A percentile compares a stretch with the other conserved stretches of the same genome.
These are phyloP conservation scores for Charina bottae DNA, from an alignment of 2,113 vertebrate genomes.

Conservation along the genomic window DNA sequence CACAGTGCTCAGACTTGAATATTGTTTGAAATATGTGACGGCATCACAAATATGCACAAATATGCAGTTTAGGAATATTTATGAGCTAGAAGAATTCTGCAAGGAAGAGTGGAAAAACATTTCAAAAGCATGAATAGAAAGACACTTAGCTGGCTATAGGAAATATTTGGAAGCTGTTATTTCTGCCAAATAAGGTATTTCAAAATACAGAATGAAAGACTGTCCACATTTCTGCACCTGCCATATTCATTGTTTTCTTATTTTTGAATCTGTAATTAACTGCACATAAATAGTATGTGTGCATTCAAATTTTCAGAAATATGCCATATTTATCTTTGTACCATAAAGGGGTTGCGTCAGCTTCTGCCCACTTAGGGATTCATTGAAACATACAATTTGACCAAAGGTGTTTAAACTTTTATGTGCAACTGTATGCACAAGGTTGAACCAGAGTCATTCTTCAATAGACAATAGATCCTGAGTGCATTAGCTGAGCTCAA, in stretches of 20 bases:
- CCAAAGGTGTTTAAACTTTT: not conserved
- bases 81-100: not conserved
- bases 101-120: not conserved
- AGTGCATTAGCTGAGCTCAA: not conserved
- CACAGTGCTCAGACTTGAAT: not conserved
- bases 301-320: not conserved
- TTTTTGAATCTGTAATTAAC: not conserved
- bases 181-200: not conserved
- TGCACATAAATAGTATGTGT: not conserved
- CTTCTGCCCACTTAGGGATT: not conserved
- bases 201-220: not conserved
- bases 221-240: not conserved
- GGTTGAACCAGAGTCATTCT: not conserved
- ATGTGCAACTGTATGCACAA: not conserved
- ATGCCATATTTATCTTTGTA: not conserved
- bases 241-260: not conserved
- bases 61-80: not conserved
- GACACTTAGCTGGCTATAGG: not conserved
- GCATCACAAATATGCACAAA: not conserved
- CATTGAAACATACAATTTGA: not conserved
- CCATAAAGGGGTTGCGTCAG: not conserved
- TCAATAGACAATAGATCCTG: not conserved
- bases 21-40: not conserved
- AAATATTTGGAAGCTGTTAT: not conserved
- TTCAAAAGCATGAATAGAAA: not conserved